A percentile compares a stretch with the other conserved stretches of the same genome.
Conservation (phyloP, 2,888 invertebrate genomes). For the Halocaridina rubra region DNA sequence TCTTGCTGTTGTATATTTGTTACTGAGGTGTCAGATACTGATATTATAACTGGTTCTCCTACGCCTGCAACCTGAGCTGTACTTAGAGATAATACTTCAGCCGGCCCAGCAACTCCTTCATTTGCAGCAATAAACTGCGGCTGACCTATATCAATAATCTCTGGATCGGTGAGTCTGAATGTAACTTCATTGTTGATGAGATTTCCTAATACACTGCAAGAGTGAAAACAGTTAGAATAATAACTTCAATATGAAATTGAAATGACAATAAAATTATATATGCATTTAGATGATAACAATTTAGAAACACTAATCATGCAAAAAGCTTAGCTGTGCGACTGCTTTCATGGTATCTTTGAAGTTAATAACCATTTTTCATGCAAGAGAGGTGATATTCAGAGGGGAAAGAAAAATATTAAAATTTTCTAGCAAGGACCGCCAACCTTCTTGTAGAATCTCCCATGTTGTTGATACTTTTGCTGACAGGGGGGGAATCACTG, state of each 20-base stretch:
- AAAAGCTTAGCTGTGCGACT: too few relatives aligned
- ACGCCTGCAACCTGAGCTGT: neutral
- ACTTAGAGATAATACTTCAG: neutral
- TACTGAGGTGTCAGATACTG: neutral
- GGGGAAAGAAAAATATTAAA: too few relatives aligned
- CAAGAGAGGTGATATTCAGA: too few relatives aligned
- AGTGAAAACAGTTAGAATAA: too few relatives aligned
- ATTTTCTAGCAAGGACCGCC: conserved; percentile 7
- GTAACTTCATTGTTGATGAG: neutral
- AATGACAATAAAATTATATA: too few relatives aligned
- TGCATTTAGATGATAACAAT: too few relatives aligned
- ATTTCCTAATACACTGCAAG: too few relatives aligned
- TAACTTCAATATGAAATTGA: too few relatives aligned
- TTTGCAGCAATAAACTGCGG: neutral
- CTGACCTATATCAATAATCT: neutral
- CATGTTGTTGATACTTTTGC: neutral
- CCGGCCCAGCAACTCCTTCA: neutral
- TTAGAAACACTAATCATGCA: too few relatives aligned
- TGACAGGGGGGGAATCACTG: too few relatives aligned
- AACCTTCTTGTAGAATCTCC: conserved; percentile 36
- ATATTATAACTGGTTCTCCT: conserved; percentile 12
- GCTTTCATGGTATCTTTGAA: too few relatives aligned
- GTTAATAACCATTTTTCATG: too few relatives aligned
- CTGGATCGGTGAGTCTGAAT: neutral
- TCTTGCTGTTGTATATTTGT: neutral